Conservation (phyloP, 2,888 invertebrate genomes). For the Notocelia uddmanniana region DNA sequence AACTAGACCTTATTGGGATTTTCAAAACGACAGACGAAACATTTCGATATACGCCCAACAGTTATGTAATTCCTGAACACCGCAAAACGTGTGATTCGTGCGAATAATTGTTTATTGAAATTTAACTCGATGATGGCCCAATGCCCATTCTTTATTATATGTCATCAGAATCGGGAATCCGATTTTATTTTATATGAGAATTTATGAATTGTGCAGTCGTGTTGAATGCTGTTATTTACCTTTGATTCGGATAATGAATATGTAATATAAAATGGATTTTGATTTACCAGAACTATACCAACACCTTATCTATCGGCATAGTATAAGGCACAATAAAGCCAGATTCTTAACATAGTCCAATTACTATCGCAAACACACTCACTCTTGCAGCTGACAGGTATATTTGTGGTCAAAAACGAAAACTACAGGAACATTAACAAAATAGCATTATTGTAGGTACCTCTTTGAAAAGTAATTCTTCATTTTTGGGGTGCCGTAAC, state of each 20-base stretch:
- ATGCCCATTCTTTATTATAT: slow-evolving; percentile 16
- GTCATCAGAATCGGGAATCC: slow-evolving; percentile 18
- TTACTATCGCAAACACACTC: no score
- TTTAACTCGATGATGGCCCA: neutral
- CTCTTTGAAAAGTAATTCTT: no score
- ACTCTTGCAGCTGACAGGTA: no score
- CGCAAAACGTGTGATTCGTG: neutral
- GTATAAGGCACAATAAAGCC: neutral
- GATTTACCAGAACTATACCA: neutral
- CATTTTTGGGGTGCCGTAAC: no score
- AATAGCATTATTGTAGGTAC: no score
- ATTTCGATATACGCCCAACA: neutral
- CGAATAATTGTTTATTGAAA: neutral
- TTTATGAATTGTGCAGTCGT: slow-evolving; percentile 17
- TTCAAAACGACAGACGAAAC: no score
- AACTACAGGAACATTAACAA: no score
- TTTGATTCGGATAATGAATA: slow-evolving; percentile 6
- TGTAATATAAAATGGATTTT: neutral
- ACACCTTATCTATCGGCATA: neutral
- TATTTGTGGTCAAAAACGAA: no score
- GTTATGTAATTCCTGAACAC: neutral
- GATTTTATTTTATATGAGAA: slow-evolving; percentile 17
- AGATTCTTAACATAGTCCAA: no score
- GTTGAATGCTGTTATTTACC: slow-evolving; percentile 20
- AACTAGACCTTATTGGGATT: no score